phyloP scores from a whole-genome alignment of 2,888 invertebrate genomes.

The Harpalus rubripes region DNA sequence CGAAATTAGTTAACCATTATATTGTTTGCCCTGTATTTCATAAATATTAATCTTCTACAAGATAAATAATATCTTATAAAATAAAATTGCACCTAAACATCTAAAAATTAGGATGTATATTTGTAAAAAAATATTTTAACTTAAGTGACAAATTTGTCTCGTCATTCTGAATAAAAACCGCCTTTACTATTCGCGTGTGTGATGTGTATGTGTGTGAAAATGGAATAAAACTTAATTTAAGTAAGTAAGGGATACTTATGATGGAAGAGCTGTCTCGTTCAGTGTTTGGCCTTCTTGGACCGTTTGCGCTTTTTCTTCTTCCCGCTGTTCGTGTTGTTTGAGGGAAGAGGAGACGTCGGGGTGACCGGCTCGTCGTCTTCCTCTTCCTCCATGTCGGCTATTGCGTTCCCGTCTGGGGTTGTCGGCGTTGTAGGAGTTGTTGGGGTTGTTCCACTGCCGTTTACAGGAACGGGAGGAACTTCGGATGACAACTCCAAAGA shows the following conservation, averaged over 20 bases:
- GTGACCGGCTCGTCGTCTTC: slow-evolving; percentile 78
- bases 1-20: too few species aligned
- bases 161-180: too few species aligned
- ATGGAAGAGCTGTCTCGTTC: slow-evolving; percentile 67
- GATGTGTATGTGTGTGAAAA: slow-evolving; percentile 40
- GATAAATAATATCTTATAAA: too few species aligned
- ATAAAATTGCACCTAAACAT: too few species aligned
- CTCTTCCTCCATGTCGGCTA: slow-evolving; percentile 71
- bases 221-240: slow-evolving; percentile 26
- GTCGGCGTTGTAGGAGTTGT: slow-evolving; percentile 25
- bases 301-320: slow-evolving; percentile 79
- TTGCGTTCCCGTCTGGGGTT: slow-evolving; percentile 9
- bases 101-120: too few species aligned
- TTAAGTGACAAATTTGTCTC: too few species aligned
- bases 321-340: slow-evolving; percentile 77
- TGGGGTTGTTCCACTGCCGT: neutral
- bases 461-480: slow-evolving; percentile 48
- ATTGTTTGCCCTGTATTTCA: too few species aligned
- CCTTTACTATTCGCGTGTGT: neutral
- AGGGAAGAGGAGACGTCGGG: slow-evolving; percentile 80
- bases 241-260: slow-evolving; percentile 38
- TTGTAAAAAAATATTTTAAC: too few species aligned
- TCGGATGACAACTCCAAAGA: slow-evolving; percentile 87
- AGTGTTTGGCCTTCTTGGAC: slow-evolving; percentile 79
- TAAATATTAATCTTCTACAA: too few species aligned